A percentile compares a stretch with the other conserved stretches of the same genome.
These are phyloP conservation scores for Climacteris rufus DNA, from an alignment of 2,113 vertebrate genomes.

Conservation along the genomic window DNA sequence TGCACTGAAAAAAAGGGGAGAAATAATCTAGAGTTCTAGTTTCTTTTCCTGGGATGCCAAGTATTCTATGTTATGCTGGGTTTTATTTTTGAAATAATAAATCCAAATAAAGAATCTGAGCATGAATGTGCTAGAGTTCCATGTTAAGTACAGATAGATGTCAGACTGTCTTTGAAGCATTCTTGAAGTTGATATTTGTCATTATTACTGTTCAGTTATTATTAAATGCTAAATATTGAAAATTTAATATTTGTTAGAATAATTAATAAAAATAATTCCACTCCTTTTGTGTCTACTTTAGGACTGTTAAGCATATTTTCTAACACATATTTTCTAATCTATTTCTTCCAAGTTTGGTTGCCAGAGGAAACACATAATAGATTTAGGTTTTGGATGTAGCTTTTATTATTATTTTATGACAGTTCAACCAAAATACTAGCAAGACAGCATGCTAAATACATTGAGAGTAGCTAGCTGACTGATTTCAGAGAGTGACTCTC, in stretches of 20 bases:
- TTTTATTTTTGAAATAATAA: neutral
- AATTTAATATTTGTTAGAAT: neutral
- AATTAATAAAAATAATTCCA: neutral
- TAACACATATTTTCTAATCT: neutral
- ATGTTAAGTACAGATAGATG: neutral
- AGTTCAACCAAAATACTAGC: neutral
- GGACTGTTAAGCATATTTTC: neutral
- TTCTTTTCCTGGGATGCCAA: neutral
- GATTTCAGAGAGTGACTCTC: neutral
- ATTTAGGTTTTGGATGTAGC: neutral
- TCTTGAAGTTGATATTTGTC: neutral
- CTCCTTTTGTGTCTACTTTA: neutral
- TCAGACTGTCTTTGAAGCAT: neutral
- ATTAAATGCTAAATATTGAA: neutral
- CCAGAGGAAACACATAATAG: neutral
- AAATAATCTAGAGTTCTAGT: neutral
- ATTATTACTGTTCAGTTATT: neutral
- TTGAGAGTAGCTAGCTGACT: neutral
- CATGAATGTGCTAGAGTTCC: neutral
- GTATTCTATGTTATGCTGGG: neutral
- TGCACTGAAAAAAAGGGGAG: neutral
- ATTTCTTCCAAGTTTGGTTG: neutral
- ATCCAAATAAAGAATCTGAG: neutral
- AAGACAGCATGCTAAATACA: neutral
- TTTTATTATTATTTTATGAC: neutral